Conservation (phyloP, 2,888 invertebrate species). For the Sisyra nigra region DNA sequence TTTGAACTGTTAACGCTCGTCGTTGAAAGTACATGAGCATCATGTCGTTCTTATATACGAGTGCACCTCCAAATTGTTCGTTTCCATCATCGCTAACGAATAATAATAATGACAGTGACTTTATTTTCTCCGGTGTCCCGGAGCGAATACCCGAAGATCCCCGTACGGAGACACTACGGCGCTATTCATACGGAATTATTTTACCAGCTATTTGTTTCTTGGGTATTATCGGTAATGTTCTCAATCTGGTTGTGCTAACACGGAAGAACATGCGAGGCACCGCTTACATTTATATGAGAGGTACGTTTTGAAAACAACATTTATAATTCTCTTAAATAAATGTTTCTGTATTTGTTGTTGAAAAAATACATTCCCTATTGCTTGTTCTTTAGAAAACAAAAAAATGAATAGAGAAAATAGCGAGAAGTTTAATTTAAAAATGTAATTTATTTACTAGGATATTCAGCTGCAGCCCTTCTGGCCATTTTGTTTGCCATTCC, state of each 20-base stretch:
- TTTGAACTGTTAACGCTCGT: no score
- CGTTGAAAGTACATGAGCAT: no score
- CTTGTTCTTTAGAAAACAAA: neutral
- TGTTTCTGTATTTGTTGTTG: neutral
- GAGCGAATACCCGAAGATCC: constrained; percentile 34
- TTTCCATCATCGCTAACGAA: neutral
- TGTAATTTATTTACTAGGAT: constrained; percentile 32
- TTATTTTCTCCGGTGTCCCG: constrained; percentile 14
- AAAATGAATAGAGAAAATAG: neutral
- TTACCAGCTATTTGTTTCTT: constrained; percentile 52
- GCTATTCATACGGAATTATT: constrained; percentile 47
- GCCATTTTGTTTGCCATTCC: constrained; percentile 54
- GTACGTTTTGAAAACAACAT: constrained; percentile 27
- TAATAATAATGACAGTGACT: neutral
- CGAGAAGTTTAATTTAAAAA: neutral
- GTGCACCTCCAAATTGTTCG: neutral
- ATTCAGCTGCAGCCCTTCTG: constrained; percentile 61
- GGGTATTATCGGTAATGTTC: constrained; percentile 60
- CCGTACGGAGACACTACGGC: constrained; percentile 36
- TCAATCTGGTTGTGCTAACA: constrained; percentile 63
- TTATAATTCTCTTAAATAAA: neutral
- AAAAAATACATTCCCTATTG: neutral
- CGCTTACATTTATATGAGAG: constrained; percentile 65
- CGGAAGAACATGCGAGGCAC: constrained; percentile 62
- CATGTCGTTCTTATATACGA: no score